These are phyloP conservation scores for Coregonus ussuriensis DNA, from an alignment of 2,797 vertebrate species.

Conservation along the genomic window DNA sequence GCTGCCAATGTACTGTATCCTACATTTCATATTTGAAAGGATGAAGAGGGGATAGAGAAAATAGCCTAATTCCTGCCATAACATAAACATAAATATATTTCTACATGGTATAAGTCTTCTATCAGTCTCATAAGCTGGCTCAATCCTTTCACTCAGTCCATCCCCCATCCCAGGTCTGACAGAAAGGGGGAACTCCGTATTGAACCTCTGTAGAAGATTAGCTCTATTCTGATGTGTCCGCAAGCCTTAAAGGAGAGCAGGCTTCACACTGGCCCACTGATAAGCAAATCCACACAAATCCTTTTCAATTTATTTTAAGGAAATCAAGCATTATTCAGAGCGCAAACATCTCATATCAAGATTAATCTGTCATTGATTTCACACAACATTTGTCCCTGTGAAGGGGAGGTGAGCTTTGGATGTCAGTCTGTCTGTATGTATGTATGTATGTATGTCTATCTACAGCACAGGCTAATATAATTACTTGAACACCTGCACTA, in stretches of 20 bases:
- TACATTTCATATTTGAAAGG: not conserved
- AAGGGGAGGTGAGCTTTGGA: not conserved
- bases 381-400: slow-evolving; percentile 19
- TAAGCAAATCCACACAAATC: slow-evolving; percentile 87
- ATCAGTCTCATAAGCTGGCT: slow-evolving; percentile 12
- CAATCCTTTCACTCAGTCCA: slow-evolving; percentile 75
- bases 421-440: not conserved
- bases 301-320: slow-evolving; percentile 81
- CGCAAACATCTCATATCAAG: slow-evolving; percentile 62
- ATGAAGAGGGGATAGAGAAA: too few relatives aligned
- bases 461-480: not conserved
- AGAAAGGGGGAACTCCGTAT: slow-evolving; percentile 72
- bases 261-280: slow-evolving; percentile 76
- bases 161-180: slow-evolving; percentile 66
- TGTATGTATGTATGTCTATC: not conserved
- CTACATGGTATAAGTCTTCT: not conserved
- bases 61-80: too few relatives aligned
- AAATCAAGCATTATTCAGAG: slow-evolving; percentile 81
- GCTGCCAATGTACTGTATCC: not conserved
- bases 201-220: slow-evolving; percentile 80
- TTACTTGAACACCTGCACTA: not conserved
- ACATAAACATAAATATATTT: not conserved
- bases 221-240: slow-evolving; percentile 74
- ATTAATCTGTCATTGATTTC: slow-evolving; percentile 60
- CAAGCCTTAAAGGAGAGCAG: slow-evolving; percentile 74